Percentiles rank a stretch among this genome's conserved stretches.
Evolutionary conservation across 2,888 invertebrate genomes (phyloP).

Genomic region (Junonia oenone): DNA sequence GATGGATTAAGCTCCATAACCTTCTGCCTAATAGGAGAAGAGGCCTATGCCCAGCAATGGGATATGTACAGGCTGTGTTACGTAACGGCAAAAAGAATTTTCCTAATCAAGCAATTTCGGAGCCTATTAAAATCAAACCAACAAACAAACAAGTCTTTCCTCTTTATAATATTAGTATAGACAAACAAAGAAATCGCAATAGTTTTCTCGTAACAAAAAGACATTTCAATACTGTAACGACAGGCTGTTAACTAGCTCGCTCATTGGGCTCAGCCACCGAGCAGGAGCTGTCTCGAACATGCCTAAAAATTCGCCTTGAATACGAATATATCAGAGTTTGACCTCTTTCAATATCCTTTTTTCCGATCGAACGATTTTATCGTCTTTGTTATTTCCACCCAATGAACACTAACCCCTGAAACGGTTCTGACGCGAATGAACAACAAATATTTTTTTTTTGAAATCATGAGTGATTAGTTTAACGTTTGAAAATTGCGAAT

Average conservation of each 20-base stretch:
- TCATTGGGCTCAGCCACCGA: conserved; percentile 51
- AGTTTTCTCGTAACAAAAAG: neutral
- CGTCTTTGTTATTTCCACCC: conserved; percentile 76
- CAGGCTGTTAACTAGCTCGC: conserved; percentile 39
- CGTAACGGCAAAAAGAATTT: too few relatives aligned
- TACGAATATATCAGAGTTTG: conserved; percentile 69
- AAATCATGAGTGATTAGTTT: conserved; percentile 1
- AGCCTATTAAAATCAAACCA: too few relatives aligned
- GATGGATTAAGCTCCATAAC: too few relatives aligned
- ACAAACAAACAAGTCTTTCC: too few relatives aligned
- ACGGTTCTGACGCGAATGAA: conserved; percentile 60
- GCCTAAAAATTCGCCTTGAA: conserved; percentile 64
- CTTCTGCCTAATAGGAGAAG: too few relatives aligned
- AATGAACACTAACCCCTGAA: conserved; percentile 71
- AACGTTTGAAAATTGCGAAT: too few relatives aligned
- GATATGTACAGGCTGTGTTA: too few relatives aligned
- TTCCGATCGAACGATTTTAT: conserved; percentile 75
- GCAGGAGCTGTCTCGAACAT: conserved; percentile 59
- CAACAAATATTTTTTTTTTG: conserved; percentile 44
- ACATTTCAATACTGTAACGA: conserved; percentile 10
- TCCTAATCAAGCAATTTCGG: too few relatives aligned
- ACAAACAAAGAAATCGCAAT: neutral
- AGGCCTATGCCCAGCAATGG: too few relatives aligned
- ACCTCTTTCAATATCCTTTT: conserved; percentile 76
- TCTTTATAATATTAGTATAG: too few relatives aligned